Evolutionary conservation across 2,113 vertebrate genomes (phyloP).

Genomic region (Ifrita kowaldi): DNA sequence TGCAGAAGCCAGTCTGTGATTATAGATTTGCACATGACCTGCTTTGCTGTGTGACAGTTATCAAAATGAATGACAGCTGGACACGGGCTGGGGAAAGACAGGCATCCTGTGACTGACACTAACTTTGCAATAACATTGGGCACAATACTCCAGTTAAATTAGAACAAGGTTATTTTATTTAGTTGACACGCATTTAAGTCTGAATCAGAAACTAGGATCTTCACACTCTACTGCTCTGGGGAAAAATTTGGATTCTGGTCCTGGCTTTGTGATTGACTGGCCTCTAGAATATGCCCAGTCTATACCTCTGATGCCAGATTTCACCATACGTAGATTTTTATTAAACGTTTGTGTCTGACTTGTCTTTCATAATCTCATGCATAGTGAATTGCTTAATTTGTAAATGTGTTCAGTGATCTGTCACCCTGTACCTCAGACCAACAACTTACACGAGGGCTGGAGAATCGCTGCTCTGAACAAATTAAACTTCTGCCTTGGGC

Average conservation of each 20-base stretch:
- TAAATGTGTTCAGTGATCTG: not conserved
- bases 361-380: not conserved
- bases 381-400: not conserved
- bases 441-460: not conserved
- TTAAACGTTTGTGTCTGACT: not conserved
- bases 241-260: not conserved
- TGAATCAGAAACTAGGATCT: not conserved
- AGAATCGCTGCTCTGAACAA: not conserved
- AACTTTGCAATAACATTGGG: not conserved
- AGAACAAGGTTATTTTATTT: constrained; percentile 23
- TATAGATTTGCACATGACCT: not conserved
- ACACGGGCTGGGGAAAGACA: not conserved
- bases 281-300: not conserved
- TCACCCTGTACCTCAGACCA: not conserved
- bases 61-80: constrained; percentile 32
- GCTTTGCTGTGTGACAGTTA: constrained; percentile 4
- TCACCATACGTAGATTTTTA: not conserved
- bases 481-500: not conserved
- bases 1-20: not conserved
- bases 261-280: not conserved
- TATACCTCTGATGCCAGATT: not conserved
- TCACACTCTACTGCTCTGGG: not conserved
- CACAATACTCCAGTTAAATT: not conserved
- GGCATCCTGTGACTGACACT: constrained; percentile 13
- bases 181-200: not conserved